Base-by-base conservation (phyloP, 2,888 invertebrate genomes). In the Paralinhomoeus sp. region DNA sequence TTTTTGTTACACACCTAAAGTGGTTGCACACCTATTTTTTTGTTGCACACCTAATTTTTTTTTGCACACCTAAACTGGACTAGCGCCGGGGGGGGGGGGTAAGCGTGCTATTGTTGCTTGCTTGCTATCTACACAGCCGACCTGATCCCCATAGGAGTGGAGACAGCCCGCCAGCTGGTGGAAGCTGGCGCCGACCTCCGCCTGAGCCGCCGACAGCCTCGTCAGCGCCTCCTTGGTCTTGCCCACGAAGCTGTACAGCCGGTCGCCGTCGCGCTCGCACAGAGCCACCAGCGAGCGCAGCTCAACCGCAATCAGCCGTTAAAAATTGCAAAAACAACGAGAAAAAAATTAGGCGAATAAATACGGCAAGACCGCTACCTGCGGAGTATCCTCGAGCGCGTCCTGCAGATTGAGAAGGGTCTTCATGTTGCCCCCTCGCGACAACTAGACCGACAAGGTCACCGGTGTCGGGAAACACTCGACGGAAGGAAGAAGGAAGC, bases 381-480 rank as follows among this genome's bases (percentile, higher is more conserved):
- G 42, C 17, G 42, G 42, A 24, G 23, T 24, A 20, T 42, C 27
- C n/a, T 42, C 42, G 12, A 42, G 22, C 9, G 35, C 42, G 3
- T 42, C 42, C 24, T 42, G 36, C 24, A 42, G 27, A 23, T 22
- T 12, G 5, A 42, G 27, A 9, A 23, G 36, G 5, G 34, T 33
- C 22, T 37, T 36, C 24, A 23, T 42, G 5, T 17, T 42, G 13
- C n/a, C n/a, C n/a, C n/a, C n/a, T n/a, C n/a, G n/a, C n/a, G n/a
- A n/a, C n/a, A n/a, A n/a, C n/a, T n/a, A n/a, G n/a, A n/a, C n/a
- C n/a, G n/a, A n/a, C n/a, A n/a, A n/a, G n/a, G n/a, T n/a, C n/a
- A n/a, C n/a, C n/a, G n/a, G n/a, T n/a, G n/a, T n/a, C n/a, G n/a
- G n/a, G n/a, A n/a, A n/a, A n/a, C n/a, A n/a, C n/a, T n/a, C n/a